Evolutionary conservation across 2,113 vertebrate genomes (phyloP).

Genomic region (Progne subis): DNA sequence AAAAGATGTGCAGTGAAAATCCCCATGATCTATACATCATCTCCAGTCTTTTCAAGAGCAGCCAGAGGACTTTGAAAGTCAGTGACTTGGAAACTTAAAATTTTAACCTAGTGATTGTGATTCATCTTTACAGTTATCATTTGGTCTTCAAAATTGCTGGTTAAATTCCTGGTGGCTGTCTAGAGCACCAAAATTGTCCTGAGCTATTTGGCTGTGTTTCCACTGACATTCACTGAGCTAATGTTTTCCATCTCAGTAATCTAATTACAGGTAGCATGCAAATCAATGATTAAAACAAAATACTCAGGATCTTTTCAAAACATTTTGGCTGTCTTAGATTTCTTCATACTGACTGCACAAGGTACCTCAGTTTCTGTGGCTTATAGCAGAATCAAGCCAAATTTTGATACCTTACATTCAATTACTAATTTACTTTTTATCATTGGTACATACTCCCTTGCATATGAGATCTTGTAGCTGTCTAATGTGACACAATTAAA

Average conservation of each 20-base stretch:
- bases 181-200: not conserved
- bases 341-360: not conserved
- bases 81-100: not conserved
- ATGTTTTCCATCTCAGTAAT: not conserved
- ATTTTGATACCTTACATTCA: not conserved
- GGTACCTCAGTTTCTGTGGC: not conserved
- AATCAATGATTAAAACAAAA: not conserved
- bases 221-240: not conserved
- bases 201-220: not conserved
- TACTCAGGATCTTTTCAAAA: not conserved
- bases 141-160: not conserved
- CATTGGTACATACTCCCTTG: not conserved
- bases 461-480: not conserved
- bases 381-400: not conserved
- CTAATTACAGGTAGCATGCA: not conserved
- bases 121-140: not conserved
- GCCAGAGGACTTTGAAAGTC: not conserved
- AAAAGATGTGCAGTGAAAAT: not conserved
- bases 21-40: not conserved
- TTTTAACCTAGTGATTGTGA: not conserved
- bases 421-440: not conserved
- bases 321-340: not conserved
- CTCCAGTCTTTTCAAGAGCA: not conserved
- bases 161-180: not conserved
- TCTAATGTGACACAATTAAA: not conserved